Conservation (phyloP, 2,113 vertebrate genomes). For the Psilopogon haemacephalus region DNA sequence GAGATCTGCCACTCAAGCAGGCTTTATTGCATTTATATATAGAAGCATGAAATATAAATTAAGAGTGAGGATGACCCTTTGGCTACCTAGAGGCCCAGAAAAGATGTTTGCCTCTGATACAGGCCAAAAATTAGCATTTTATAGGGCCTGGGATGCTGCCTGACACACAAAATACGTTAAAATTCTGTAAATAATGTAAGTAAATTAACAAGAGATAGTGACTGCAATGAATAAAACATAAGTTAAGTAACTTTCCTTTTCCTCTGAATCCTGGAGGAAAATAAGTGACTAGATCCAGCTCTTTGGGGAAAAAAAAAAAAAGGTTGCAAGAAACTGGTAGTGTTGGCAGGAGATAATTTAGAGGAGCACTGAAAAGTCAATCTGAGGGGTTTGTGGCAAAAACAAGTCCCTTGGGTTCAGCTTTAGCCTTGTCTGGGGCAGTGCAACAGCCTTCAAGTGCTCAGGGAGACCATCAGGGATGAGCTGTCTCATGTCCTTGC, state of each 20-base stretch:
- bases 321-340: neutral
- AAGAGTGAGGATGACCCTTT: constrained; percentile 54
- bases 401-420: neutral
- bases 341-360: neutral
- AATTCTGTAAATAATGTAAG: constrained; percentile 76
- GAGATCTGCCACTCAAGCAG: constrained; percentile 34
- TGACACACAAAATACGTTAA: constrained; percentile 65
- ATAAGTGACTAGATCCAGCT: constrained; percentile 44
- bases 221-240: constrained; percentile 68
- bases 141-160: constrained; percentile 51
- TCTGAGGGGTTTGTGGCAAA: neutral
- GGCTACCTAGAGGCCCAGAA: constrained; percentile 29
- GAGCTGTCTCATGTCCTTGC: neutral
- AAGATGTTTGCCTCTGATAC: constrained; percentile 64
- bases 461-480: neutral
- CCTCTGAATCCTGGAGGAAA: constrained; percentile 44
- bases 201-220: constrained; percentile 69
- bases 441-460: neutral
- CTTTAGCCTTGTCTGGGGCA: neutral
- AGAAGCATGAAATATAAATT: constrained; percentile 67
- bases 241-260: constrained; percentile 53
- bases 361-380: neutral
- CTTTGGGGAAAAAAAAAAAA: neutral
- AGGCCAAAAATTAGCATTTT: constrained; percentile 66
- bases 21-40: constrained; percentile 55